Conservation (phyloP, 1,140 invertebrate species). For the Pogonomyrmex californicus region DNA sequence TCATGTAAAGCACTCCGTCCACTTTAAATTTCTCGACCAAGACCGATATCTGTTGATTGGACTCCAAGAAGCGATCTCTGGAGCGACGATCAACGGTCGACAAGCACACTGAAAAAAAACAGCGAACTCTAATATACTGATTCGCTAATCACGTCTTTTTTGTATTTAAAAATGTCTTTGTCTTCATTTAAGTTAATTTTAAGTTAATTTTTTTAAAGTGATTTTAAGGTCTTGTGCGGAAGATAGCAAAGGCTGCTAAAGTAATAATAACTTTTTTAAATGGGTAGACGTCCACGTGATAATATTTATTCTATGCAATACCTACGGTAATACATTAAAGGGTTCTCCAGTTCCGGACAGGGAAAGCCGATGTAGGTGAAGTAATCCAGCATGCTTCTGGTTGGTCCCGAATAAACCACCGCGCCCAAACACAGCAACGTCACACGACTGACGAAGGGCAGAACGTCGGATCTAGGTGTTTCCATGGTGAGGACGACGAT, state of each 20-base stretch:
- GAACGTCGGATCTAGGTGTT: slow-evolving; percentile 96
- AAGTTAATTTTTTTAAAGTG: not conserved
- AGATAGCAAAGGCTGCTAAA: not conserved
- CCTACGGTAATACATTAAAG: slow-evolving; percentile 97
- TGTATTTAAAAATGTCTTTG: not conserved
- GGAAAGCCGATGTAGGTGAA: slow-evolving; percentile 97
- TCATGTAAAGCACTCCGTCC: slow-evolving; percentile 91
- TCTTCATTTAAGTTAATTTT: not conserved
- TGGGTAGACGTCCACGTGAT: not conserved
- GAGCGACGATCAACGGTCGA: slow-evolving; percentile 96
- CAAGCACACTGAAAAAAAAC: slow-evolving; percentile 91
- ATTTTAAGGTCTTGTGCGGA: not conserved
- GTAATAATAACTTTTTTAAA: slow-evolving; percentile 1
- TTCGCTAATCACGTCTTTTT: not conserved
- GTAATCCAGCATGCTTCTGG: slow-evolving; percentile 95
- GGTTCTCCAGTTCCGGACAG: slow-evolving; percentile 96
- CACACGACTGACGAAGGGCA: slow-evolving; percentile 95
- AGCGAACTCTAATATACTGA: not conserved
- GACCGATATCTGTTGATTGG: slow-evolving; percentile 96
- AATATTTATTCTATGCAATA: slow-evolving; percentile 68
- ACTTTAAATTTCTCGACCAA: slow-evolving; percentile 96
- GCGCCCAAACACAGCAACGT: slow-evolving; percentile 94
- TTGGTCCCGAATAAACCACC: slow-evolving; percentile 96
- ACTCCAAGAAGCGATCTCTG: slow-evolving; percentile 95
- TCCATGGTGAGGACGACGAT: slow-evolving; percentile 97